These are phyloP conservation scores for Acrocyrtus sp. DNA, from an alignment of 2,888 invertebrate species.

Conservation along the genomic window DNA sequence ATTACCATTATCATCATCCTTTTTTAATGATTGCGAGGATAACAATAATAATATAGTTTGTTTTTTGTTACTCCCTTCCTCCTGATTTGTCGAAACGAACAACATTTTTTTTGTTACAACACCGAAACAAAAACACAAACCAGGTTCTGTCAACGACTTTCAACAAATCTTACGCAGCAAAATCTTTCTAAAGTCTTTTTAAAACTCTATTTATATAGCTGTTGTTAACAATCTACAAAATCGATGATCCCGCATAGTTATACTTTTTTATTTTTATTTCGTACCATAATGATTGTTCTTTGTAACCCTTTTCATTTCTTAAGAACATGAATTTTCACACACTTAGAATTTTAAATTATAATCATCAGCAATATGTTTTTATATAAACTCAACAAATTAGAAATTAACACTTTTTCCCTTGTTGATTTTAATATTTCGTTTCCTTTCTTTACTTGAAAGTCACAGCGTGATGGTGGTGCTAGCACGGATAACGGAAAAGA, in stretches of 20 bases:
- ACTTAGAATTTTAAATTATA: too few species aligned
- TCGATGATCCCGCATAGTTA: conserved; percentile 23
- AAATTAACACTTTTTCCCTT: neutral
- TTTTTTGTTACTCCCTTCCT: too few species aligned
- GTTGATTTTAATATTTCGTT: neutral
- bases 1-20: conserved; percentile 16
- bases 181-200: too few species aligned
- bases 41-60: conserved; percentile 15
- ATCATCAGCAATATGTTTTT: neutral
- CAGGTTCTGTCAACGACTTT: too few species aligned
- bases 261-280: conserved; percentile 1
- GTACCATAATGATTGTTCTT: conserved; percentile 25
- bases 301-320: conserved; percentile 32
- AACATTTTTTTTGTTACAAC: too few species aligned
- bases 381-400: conserved; percentile 12
- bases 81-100: too few species aligned
- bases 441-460: neutral
- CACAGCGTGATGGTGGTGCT: conserved; percentile 40
- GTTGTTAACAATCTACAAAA: too few species aligned
- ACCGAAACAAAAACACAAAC: too few species aligned
- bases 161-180: too few species aligned
- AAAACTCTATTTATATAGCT: too few species aligned
- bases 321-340: too few species aligned
- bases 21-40: conserved; percentile 39
- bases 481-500: conserved; percentile 35